phyloP scores from a whole-genome alignment of 2,797 vertebrate genomes.

The Crenuchus spilurus region DNA sequence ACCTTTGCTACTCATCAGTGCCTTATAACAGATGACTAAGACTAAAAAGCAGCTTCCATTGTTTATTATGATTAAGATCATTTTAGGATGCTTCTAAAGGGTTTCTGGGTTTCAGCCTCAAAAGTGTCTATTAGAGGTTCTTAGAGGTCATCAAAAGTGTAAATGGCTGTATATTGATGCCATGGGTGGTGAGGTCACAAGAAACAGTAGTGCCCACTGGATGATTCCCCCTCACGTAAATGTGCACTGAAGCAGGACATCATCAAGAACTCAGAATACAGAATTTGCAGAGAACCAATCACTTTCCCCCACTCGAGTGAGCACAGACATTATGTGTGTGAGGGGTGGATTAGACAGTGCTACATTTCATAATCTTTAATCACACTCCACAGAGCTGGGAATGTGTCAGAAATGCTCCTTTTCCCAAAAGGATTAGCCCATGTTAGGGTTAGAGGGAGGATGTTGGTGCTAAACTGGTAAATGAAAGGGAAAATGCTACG shows the following conservation, averaged over 20 bases:
- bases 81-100: background rate
- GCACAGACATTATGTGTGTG: background rate
- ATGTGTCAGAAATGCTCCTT: slow-evolving; percentile 50
- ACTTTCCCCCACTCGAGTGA: background rate
- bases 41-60: background rate
- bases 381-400: slow-evolving; percentile 49
- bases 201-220: no score
- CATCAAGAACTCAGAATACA: background rate
- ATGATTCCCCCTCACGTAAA: no score
- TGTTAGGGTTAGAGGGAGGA: background rate
- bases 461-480: background rate
- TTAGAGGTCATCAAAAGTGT: no score
- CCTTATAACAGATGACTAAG: background rate
- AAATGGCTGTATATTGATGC: no score
- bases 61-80: background rate
- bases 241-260: background rate
- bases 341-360: slow-evolving; percentile 52
- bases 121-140: no score
- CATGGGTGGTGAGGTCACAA: no score
- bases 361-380: slow-evolving; percentile 62
- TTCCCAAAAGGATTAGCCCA: slow-evolving; percentile 59
- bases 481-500: no score
- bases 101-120: no score
- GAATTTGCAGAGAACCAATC: background rate
- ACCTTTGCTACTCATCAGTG: background rate